A percentile compares a stretch with the other conserved stretches of the same genome.
Evolutionary conservation across 2,888 invertebrate genomes (phyloP).

Genomic region (Clunio marinus): DNA sequence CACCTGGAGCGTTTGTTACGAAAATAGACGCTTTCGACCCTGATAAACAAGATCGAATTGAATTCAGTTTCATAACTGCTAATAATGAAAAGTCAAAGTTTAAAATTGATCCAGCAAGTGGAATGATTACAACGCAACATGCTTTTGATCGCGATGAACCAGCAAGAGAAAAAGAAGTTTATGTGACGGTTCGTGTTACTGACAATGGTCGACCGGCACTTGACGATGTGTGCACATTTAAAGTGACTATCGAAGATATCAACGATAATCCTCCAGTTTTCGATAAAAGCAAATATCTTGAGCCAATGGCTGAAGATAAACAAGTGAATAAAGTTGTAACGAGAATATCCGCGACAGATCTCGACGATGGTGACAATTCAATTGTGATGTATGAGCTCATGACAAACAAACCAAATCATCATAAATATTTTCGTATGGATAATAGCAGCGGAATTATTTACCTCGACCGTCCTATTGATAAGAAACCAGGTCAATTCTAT

Average conservation of each 20-base stretch:
- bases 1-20: slow-evolving; percentile 69
- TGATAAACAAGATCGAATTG: slow-evolving; percentile 73
- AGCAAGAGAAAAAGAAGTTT: slow-evolving; percentile 72
- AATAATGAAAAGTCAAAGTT: slow-evolving; percentile 73
- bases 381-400: slow-evolving; percentile 64
- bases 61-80: slow-evolving; percentile 75
- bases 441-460: slow-evolving; percentile 78
- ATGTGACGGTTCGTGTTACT: slow-evolving; percentile 83
- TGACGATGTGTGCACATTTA: slow-evolving; percentile 90
- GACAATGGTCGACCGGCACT: slow-evolving; percentile 88
- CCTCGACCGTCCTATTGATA: slow-evolving; percentile 52
- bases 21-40: slow-evolving; percentile 52
- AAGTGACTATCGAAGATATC: slow-evolving; percentile 83
- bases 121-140: slow-evolving; percentile 71
- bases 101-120: slow-evolving; percentile 70
- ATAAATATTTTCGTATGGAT: slow-evolving; percentile 75
- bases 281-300: slow-evolving; percentile 58
- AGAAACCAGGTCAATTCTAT: slow-evolving; percentile 48
- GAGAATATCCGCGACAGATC: slow-evolving; percentile 87
- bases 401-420: slow-evolving; percentile 50
- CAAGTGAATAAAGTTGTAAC: slow-evolving; percentile 64
- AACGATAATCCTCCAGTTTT: slow-evolving; percentile 73
- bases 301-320: slow-evolving; percentile 79
- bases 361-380: slow-evolving; percentile 88
- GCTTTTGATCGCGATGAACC: slow-evolving; percentile 89